Conservation (phyloP, 2,113 vertebrate genomes). For the Anser cygnoides region DNA sequence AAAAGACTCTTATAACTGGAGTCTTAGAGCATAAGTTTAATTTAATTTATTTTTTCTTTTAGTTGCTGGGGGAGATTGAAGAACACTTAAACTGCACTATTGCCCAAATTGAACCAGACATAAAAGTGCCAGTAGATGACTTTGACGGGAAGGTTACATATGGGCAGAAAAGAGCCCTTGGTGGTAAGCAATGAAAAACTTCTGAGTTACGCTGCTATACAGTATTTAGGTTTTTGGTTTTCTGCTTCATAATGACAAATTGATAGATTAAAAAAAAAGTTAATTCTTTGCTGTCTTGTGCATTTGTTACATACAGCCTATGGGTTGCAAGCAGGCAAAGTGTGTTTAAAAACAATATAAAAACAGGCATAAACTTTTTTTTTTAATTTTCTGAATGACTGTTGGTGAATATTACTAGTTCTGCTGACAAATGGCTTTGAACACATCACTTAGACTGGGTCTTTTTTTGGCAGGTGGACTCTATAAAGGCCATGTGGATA, state of each 20-base stretch:
- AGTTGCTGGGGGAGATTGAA: slow-evolving; percentile 94
- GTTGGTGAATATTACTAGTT: background rate
- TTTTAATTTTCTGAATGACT: background rate
- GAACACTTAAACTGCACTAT: slow-evolving; percentile 98
- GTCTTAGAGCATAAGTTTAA: background rate
- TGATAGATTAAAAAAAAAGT: background rate
- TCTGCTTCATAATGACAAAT: background rate
- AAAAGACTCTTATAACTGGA: background rate
- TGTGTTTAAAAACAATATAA: background rate
- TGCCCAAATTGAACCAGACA: slow-evolving; percentile 92
- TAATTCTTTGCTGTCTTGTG: too few species aligned
- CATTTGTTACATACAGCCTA: background rate
- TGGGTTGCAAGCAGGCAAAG: background rate
- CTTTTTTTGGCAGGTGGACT: slow-evolving; percentile 82
- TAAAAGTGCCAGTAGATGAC: slow-evolving; percentile 95
- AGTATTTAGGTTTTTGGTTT: background rate
- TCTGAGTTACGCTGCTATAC: background rate
- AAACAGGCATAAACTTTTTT: background rate
- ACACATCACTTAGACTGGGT: background rate
- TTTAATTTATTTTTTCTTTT: background rate
- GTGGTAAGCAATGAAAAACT: slow-evolving; percentile 76
- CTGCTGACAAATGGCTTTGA: slow-evolving; percentile 20
- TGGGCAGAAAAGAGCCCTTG: slow-evolving; percentile 86
- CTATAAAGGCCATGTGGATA: slow-evolving; percentile 96
- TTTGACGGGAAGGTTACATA: slow-evolving; percentile 98